phyloP scores from a whole-genome alignment of 2,888 invertebrate species.

The Mechanitis mazaeus region DNA sequence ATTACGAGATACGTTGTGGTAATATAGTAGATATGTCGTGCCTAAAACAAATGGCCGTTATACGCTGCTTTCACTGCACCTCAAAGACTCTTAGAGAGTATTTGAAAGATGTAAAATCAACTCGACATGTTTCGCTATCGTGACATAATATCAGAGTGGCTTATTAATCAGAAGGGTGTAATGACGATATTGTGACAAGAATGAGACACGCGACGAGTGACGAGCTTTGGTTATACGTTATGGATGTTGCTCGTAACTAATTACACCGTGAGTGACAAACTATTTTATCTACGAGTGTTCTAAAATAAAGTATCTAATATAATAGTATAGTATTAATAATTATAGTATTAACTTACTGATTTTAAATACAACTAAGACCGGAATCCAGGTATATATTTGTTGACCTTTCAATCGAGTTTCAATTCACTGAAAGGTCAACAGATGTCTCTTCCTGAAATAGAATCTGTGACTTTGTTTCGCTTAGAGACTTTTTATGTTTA shows the following conservation, averaged over 20 bases:
- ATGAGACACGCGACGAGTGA: conserved; percentile 10
- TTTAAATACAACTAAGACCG: not conserved
- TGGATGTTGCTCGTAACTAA: conserved; percentile 4
- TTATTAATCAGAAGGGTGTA: conserved; percentile 25
- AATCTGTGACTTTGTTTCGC: too few species aligned
- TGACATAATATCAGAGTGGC: conserved; percentile 14
- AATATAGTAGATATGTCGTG: too few species aligned
- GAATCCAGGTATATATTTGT: not conserved
- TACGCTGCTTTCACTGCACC: not conserved
- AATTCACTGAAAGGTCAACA: conserved; percentile 2
- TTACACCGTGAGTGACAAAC: not conserved
- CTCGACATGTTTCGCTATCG: conserved; percentile 16
- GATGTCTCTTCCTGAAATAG: not conserved
- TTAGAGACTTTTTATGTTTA: not conserved
- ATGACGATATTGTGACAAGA: conserved; percentile 19
- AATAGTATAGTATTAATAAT: too few species aligned
- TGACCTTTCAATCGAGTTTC: not conserved
- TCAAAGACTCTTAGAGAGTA: too few species aligned
- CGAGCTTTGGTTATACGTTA: conserved; percentile 11
- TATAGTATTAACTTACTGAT: not conserved
- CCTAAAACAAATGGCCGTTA: too few species aligned
- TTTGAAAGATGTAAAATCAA: not conserved
- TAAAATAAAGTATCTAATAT: not conserved
- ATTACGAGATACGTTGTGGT: too few species aligned
- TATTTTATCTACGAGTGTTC: conserved; percentile 1